Evolutionary conservation across 2,113 vertebrate species (phyloP).

Genomic region (Stigmatopora nigra): DNA sequence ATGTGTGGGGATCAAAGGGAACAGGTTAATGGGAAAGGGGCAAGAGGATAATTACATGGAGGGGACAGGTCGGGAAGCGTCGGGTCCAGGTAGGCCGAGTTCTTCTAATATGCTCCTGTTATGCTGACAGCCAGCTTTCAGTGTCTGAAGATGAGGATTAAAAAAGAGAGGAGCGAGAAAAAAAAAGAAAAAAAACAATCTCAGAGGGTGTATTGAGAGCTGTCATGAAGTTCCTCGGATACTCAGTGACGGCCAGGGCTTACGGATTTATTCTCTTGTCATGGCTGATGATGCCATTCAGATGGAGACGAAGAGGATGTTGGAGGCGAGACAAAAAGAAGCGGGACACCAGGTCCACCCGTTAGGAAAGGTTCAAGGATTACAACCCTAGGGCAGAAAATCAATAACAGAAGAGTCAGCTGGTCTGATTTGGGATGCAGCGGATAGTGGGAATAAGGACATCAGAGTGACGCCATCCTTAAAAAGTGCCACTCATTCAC

Average conservation of each 20-base stretch:
- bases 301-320: constrained; percentile 40
- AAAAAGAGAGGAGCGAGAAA: constrained; percentile 43
- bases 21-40: constrained; percentile 77
- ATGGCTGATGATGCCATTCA: constrained; percentile 57
- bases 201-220: constrained; percentile 65
- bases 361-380: constrained; percentile 60
- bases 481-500: constrained; percentile 41
- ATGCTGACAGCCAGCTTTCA: constrained; percentile 78
- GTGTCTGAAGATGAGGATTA: constrained; percentile 66
- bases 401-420: constrained; percentile 53
- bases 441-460: constrained; percentile 11
- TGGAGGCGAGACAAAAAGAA: constrained; percentile 28
- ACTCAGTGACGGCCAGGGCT: constrained; percentile 32
- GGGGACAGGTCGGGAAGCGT: constrained; percentile 69
- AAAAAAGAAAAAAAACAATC: constrained; percentile 48
- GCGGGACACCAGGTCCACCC: constrained; percentile 29
- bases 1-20: constrained; percentile 78
- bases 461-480: constrained; percentile 31
- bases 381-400: constrained; percentile 48
- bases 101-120: constrained; percentile 76
- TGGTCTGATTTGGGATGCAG: constrained; percentile 28
- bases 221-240: constrained; percentile 51
- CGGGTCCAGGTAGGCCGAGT: constrained; percentile 67
- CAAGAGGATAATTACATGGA: constrained; percentile 76
- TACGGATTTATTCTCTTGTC: constrained; percentile 67